phyloP scores from a whole-genome alignment of 2,113 vertebrate species.

The Felis chaus region DNA sequence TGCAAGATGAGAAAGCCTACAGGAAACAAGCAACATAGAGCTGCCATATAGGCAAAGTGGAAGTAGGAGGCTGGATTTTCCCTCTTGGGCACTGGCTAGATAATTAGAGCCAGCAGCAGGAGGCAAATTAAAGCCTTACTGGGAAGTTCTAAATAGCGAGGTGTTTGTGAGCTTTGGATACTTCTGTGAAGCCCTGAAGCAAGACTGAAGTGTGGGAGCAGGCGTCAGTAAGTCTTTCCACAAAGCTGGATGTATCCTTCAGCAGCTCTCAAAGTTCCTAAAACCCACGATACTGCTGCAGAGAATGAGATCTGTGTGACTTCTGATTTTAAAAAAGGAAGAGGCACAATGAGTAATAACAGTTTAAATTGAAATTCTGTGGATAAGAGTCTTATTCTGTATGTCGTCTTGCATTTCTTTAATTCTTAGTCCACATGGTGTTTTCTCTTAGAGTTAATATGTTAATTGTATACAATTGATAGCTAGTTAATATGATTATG shows the following conservation, averaged over 20 bases:
- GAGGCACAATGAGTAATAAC: neutral
- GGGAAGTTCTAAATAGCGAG: conserved; percentile 56
- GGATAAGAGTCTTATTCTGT: neutral
- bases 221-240: neutral
- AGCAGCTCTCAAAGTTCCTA: neutral
- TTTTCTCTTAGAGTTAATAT: conserved; percentile 5
- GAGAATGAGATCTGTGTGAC: neutral
- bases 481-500: conserved; percentile 2
- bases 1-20: neutral
- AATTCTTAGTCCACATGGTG: neutral
- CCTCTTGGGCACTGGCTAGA: conserved; percentile 33
- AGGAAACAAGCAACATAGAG: neutral
- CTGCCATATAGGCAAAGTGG: neutral
- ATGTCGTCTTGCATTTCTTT: conserved; percentile 11
- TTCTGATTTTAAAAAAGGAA: neutral
- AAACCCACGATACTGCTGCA: neutral
- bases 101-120: conserved; percentile 72
- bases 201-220: conserved; percentile 33
- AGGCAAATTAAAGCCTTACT: conserved; percentile 70
- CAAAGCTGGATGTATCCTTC: neutral
- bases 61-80: conserved; percentile 46
- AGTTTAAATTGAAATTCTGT: neutral
- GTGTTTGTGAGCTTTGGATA: conserved; percentile 58
- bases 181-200: conserved; percentile 68
- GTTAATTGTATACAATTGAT: neutral